Evolutionary conservation across 2,113 vertebrate species (phyloP), one percentile per base, ranked within the genome.

Genomic region (Carettochelys insculpta): DNA sequence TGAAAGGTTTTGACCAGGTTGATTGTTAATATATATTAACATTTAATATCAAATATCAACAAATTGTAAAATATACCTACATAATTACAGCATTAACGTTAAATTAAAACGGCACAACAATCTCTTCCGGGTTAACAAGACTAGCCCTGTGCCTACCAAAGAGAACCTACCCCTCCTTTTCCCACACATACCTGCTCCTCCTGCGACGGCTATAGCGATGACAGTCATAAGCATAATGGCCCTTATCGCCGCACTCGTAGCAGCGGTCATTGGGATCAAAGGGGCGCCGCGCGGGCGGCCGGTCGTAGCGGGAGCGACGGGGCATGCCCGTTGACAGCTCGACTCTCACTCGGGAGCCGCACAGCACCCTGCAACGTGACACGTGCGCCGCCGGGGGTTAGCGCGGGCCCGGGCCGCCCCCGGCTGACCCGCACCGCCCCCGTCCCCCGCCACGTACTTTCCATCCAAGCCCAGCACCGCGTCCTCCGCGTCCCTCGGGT

Each of bases 1-100:
- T 98, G 98, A 98, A 99, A 99, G 98, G 98, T 98, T 98, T 98
- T 98, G 98, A 99, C 98, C 98, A 98, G 98, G 98, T 98, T 98
- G 98, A 98, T 98, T 97, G 98, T 98, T 98, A 98, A 98, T 94
- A 98, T 94, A 98, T 98, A 98, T 92, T 96, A 98, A 98, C 97
- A 98, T 96, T 97, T 58, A 92, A 78, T 45, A 94, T 77, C 92
- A 96, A 96, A 95, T 96, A 95, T 96, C 95, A 91, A 96, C 92
- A 97, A 95, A 96, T 65, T 95, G 96, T 94, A 96, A 97, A 93
- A 97, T 92, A 96, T 92, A 95, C 96, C 95, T 96, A 95, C 90
- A 96, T 92, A 95, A 94, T 91, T 80, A 94, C 52, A 94, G 73
- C 92, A 93, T 75, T 53, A 8, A 52, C 19, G 31, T 25, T 54